These are phyloP conservation scores for Oryctes rhinoceros DNA, from an alignment of 1,140 invertebrate species.

Conservation along the genomic window DNA sequence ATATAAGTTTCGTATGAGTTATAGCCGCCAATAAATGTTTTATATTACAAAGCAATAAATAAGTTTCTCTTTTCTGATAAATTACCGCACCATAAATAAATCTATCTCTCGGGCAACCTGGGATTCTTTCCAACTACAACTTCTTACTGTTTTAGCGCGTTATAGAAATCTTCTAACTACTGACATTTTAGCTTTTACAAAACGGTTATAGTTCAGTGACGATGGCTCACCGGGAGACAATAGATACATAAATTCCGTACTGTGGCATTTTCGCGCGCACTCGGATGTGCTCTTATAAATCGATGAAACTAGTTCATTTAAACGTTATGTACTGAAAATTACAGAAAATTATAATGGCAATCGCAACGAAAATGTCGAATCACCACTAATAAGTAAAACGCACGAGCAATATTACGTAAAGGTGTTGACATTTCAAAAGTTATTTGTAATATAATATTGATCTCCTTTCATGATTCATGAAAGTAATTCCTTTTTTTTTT, in stretches of 20 bases:
- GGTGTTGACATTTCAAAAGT: constrained; percentile 6
- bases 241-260: constrained; percentile 13
- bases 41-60: constrained; percentile 21
- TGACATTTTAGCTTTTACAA: background rate
- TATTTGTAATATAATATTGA: background rate
- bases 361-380: background rate
- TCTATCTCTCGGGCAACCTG: background rate
- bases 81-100: background rate
- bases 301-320: constrained; percentile 1
- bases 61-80: constrained; percentile 12
- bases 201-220: constrained; percentile 22
- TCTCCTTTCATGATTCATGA: constrained; percentile 12
- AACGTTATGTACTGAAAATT: constrained; percentile 8
- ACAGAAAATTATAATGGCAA: constrained; percentile 1
- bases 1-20: background rate
- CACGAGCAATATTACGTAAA: background rate
- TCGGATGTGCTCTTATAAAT: background rate
- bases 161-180: constrained; percentile 11
- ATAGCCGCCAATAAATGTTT: background rate
- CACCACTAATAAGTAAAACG: background rate
- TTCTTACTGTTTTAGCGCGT: background rate
- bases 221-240: background rate
- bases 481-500: background rate
- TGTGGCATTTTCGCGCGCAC: background rate
- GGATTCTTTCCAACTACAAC: background rate